Evolutionary conservation across 2,888 invertebrate genomes (phyloP).

Genomic region (Eilema caniola): DNA sequence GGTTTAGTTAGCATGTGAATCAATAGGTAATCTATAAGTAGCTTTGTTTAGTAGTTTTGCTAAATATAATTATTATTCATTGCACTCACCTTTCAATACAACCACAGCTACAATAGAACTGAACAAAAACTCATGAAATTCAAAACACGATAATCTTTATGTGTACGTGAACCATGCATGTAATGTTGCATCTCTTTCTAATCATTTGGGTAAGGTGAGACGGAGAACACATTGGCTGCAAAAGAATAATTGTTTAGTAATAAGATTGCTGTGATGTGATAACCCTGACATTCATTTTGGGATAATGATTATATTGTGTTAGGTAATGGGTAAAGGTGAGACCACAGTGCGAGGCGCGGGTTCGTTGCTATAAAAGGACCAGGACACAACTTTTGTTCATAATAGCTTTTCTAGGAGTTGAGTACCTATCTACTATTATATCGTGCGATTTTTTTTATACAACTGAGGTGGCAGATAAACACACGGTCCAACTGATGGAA

Average conservation of each 20-base stretch:
- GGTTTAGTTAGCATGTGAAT: no score
- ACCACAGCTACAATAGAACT: conserved; percentile 40
- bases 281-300: conserved; percentile 47
- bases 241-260: conserved; percentile 18
- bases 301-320: conserved; percentile 4
- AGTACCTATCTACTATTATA: no score
- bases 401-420: no score
- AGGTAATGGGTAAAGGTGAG: not conserved
- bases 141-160: conserved; percentile 15
- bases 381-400: no score
- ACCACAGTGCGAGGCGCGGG: not conserved
- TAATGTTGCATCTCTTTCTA: conserved; percentile 31
- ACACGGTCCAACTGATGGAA: no score
- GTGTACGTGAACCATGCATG: conserved; percentile 8
- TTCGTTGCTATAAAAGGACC: no score
- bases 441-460: no score
- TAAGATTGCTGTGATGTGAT: conserved; percentile 28
- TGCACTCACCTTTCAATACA: conserved; percentile 34
- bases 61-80: no score
- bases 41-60: no score
- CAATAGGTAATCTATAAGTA: no score
- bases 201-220: conserved; percentile 17
- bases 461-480: no score
- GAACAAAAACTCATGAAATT: conserved; percentile 36
- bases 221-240: conserved; percentile 23